These are phyloP conservation scores for Myzus persicae DNA, from an alignment of 1,140 invertebrate species.

Conservation along the genomic window DNA sequence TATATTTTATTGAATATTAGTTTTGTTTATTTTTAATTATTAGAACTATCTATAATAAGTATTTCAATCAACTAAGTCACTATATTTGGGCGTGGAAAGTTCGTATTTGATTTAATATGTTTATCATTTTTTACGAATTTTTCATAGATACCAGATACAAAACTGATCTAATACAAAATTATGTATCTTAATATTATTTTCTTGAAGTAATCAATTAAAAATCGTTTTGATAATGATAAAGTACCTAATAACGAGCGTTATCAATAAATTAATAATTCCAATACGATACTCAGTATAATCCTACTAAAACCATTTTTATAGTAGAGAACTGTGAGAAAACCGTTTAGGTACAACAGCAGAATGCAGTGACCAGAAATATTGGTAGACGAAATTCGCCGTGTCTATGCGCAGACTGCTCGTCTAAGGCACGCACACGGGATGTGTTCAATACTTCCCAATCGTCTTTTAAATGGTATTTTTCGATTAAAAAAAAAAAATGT, in stretches of 20 bases:
- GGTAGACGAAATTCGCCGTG: background rate
- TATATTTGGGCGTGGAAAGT: background rate
- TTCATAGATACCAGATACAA: no score
- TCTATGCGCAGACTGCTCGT: background rate
- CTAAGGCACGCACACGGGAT: background rate
- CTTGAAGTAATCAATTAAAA: background rate
- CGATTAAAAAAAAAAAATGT: background rate
- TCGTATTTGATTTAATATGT: background rate
- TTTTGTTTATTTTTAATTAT: background rate
- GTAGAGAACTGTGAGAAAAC: background rate
- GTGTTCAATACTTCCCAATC: background rate
- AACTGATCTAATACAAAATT: no score
- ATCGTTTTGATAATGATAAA: no score
- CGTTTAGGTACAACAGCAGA: background rate
- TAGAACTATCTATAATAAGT: background rate
- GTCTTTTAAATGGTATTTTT: background rate
- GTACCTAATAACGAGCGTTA: background rate
- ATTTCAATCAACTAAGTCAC: background rate
- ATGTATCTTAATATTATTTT: background rate
- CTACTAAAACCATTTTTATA: background rate
- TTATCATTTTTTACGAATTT: background rate
- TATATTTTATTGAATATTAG: background rate
- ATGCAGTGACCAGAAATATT: background rate
- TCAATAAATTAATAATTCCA: background rate
- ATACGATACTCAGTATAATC: background rate